Evolutionary conservation across 2,888 invertebrate genomes (phyloP).

Genomic region (Actias luna): DNA sequence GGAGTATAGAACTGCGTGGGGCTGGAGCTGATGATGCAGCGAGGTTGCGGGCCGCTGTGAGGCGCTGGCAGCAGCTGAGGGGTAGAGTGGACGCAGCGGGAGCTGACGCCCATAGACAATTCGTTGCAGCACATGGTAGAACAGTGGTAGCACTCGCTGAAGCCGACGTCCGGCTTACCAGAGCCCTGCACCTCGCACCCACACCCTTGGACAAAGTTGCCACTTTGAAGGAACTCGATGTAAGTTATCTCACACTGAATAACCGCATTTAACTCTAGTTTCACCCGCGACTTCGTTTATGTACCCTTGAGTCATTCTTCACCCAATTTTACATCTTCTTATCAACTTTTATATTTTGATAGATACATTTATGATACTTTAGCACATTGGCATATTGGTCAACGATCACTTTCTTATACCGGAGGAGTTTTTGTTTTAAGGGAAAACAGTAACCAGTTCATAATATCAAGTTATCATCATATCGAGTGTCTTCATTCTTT

Average conservation of each 20-base stretch:
- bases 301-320: no score
- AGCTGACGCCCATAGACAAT: slow-evolving; percentile 84
- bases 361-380: no score
- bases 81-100: slow-evolving; percentile 83
- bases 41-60: slow-evolving; percentile 82
- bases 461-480: no score
- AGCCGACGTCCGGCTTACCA: slow-evolving; percentile 87
- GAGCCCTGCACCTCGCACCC: slow-evolving; percentile 84
- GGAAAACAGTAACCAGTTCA: no score
- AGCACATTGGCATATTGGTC: no score
- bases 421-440: no score
- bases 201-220: slow-evolving; percentile 65
- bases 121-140: slow-evolving; percentile 86
- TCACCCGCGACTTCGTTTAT: no score
- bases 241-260: no score
- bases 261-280: no score
- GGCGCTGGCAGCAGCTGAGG: slow-evolving; percentile 85
- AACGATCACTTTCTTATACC: background rate
- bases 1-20: slow-evolving; percentile 84
- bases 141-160: slow-evolving; percentile 87
- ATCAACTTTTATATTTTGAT: no score
- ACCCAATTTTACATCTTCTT: no score
- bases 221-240: slow-evolving; percentile 72
- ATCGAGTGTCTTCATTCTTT: no score
- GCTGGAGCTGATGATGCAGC: slow-evolving; percentile 86